Conservation (phyloP, 2,113 vertebrate genomes). For the zebrafish (Danio rerio) region DNA sequence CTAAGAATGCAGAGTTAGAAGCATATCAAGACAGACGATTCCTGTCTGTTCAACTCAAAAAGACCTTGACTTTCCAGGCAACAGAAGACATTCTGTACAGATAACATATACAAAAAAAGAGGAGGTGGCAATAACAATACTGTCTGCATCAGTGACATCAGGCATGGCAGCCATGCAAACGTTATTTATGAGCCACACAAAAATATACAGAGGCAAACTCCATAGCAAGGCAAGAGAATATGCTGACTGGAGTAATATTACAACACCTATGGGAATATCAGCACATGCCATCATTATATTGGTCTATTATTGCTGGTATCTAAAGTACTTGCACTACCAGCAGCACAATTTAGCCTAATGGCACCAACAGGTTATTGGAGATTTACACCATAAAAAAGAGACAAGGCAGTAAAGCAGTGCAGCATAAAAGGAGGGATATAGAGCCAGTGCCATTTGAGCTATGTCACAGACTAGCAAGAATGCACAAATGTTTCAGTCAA, state of each 20-base stretch:
- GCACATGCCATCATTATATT: conserved; percentile 75
- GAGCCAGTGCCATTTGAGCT: not conserved
- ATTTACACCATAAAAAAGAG: conserved; percentile 55
- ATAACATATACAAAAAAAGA: conserved; percentile 32
- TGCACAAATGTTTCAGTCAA: no score
- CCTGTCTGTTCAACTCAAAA: not conserved
- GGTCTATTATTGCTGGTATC: conserved; percentile 71
- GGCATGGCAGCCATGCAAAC: conserved; percentile 65
- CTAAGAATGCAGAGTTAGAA: conserved; percentile 56
- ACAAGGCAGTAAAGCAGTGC: conserved; percentile 47
- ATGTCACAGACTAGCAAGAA: not conserved
- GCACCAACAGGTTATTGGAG: conserved; percentile 72
- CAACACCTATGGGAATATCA: conserved; percentile 64
- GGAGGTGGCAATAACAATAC: conserved; percentile 60
- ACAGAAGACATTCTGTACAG: not conserved
- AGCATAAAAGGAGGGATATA: not conserved
- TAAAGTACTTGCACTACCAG: conserved; percentile 68
- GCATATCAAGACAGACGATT: conserved; percentile 51
- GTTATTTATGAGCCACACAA: conserved; percentile 74
- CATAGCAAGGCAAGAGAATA: conserved; percentile 63
- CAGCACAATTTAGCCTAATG: conserved; percentile 56
- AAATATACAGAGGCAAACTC: conserved; percentile 68
- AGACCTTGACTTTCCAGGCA: not conserved
- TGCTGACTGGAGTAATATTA: conserved; percentile 73
- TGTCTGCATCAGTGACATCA: conserved; percentile 65